A percentile compares a stretch with the other conserved stretches of the same genome.
Evolutionary conservation across 2,113 vertebrate genomes (phyloP).

Genomic region (Oxyura jamaicensis): DNA sequence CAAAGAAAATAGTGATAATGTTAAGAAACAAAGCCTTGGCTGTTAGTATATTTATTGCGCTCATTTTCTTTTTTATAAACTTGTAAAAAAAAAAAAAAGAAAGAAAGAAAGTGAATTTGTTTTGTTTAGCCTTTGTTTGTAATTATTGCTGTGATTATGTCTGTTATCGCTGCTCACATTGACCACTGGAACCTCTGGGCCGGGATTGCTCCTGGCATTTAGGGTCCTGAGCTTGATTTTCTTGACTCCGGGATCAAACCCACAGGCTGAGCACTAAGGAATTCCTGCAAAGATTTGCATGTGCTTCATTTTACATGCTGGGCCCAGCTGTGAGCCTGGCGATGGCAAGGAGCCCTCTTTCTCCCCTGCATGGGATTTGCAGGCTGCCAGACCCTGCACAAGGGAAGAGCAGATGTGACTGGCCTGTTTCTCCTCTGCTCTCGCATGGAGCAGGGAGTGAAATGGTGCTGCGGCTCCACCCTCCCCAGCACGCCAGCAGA

Average conservation of each 20-base stretch:
- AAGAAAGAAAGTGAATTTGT: not conserved
- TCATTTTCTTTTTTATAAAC: not conserved
- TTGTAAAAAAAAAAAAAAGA: constrained; percentile 7
- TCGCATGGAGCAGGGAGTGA: not conserved
- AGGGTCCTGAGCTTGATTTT: not conserved
- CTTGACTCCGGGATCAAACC: constrained; percentile 24
- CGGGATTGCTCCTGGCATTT: not conserved
- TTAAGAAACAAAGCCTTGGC: constrained; percentile 56
- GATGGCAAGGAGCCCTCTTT: constrained; percentile 53
- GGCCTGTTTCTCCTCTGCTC: not conserved
- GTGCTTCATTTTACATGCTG: constrained; percentile 45
- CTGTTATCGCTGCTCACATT: not conserved
- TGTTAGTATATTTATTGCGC: constrained; percentile 57
- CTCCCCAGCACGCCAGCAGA: not conserved
- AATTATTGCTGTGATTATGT: not conserved
- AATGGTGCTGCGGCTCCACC: constrained; percentile 30
- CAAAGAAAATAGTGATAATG: constrained; percentile 72
- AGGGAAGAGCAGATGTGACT: constrained; percentile 37
- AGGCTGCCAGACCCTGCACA: constrained; percentile 37
- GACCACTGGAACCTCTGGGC: not conserved
- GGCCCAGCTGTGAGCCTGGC: constrained; percentile 47
- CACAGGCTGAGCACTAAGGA: not conserved
- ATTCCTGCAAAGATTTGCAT: constrained; percentile 45
- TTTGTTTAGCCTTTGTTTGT: constrained; percentile 46
- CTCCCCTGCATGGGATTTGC: constrained; percentile 41